Evolutionary conservation across 2,797 vertebrate genomes (phyloP).

Genomic region (Syngnathus rostellatus): DNA sequence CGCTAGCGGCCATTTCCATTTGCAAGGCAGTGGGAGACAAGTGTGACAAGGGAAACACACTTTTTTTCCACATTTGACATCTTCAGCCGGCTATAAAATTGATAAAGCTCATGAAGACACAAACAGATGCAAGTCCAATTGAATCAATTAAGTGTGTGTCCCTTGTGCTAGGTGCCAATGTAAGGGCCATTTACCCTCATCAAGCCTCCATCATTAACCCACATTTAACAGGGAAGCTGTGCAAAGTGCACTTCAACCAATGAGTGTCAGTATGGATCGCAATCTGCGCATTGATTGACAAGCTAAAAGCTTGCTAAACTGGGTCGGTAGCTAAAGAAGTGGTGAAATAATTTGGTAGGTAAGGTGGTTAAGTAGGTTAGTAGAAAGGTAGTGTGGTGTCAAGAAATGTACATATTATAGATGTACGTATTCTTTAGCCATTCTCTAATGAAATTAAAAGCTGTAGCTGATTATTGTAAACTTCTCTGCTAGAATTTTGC

Average conservation of each 20-base stretch:
- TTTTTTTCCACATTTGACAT: background rate
- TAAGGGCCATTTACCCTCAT: background rate
- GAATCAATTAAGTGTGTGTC: background rate
- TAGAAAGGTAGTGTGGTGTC: background rate
- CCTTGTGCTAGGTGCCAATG: background rate
- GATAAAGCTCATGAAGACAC: background rate
- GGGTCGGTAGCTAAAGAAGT: background rate
- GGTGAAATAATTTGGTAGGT: background rate
- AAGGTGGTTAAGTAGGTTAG: background rate
- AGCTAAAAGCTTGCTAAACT: background rate
- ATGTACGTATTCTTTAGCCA: no score
- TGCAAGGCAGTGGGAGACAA: slow-evolving; percentile 48
- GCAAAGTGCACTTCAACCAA: background rate
- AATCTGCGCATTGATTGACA: background rate
- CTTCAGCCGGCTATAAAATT: background rate
- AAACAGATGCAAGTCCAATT: background rate
- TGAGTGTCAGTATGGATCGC: background rate
- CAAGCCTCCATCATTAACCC: slow-evolving; percentile 26
- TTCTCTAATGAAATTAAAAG: no score
- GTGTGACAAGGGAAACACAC: background rate
- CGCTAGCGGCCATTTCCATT: slow-evolving; percentile 66
- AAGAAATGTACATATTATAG: no score
- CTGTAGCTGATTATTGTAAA: no score
- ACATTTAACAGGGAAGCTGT: background rate
- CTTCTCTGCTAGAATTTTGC: no score